A percentile compares a stretch with the other conserved stretches of the same genome.
These are phyloP conservation scores for Pteria penguin DNA, from an alignment of 2,888 invertebrate species.

Conservation along the genomic window DNA sequence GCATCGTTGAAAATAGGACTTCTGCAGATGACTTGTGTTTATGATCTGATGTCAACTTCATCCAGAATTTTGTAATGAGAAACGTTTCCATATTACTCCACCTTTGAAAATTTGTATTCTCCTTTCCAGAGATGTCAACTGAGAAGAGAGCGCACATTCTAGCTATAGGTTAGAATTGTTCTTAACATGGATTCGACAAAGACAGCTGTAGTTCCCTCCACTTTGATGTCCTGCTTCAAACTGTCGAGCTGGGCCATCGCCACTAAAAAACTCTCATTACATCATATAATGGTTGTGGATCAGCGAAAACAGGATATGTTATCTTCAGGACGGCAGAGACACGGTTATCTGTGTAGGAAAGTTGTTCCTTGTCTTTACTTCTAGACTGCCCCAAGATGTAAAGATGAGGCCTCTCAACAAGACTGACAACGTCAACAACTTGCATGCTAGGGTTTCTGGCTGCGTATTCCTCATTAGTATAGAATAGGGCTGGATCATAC, in stretches of 20 bases:
- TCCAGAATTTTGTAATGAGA: background rate
- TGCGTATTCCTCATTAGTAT: conserved; percentile 8
- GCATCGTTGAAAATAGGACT: background rate
- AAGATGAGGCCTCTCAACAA: conserved; percentile 25
- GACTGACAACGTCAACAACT: conserved; percentile 25
- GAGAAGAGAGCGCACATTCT: background rate
- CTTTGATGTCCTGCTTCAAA: no score
- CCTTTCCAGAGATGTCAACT: background rate
- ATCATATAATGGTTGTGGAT: no score
- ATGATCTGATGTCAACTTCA: background rate
- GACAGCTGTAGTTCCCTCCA: conserved; percentile 30
- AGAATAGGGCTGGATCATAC: conserved; percentile 12
- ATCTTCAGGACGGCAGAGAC: conserved; percentile 18
- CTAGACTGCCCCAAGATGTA: conserved; percentile 27
- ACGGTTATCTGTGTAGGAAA: conserved; percentile 32
- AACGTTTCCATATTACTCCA: background rate
- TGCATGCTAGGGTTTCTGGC: conserved; percentile 9
- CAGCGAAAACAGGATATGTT: no score
- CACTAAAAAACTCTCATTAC: no score
- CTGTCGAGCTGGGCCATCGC: conserved; percentile 39
- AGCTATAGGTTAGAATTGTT: conserved; percentile 1
- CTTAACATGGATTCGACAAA: conserved; percentile 1
- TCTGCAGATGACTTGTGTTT: background rate
- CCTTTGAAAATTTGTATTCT: background rate
- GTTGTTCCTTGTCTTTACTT: conserved; percentile 24